phyloP scores from a whole-genome alignment of 2,888 invertebrate species.

The Embidobia sp. region DNA sequence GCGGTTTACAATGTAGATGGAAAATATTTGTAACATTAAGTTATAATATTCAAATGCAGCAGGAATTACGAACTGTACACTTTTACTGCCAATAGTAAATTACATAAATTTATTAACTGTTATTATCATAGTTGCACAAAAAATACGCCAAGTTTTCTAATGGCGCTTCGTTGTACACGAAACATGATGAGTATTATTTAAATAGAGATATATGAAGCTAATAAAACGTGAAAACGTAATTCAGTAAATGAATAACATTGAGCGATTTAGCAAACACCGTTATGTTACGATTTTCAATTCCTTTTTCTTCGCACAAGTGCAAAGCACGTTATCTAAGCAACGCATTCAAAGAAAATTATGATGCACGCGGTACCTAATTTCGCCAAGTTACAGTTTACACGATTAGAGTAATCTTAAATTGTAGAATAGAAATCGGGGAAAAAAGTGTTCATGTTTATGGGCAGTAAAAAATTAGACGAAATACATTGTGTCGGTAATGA shows the following conservation, averaged over 20 bases:
- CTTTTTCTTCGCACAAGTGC: constrained; percentile 35
- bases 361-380: constrained; percentile 19
- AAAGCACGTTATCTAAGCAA: constrained; percentile 25
- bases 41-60: neutral
- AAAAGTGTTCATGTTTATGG: constrained; percentile 28
- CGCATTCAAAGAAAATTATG: constrained; percentile 21
- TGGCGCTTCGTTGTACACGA: constrained; percentile 18
- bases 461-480: constrained; percentile 15
- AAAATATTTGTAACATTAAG: too few relatives aligned
- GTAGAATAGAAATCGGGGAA: constrained; percentile 20
- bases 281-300: constrained; percentile 46
- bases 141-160: constrained; percentile 35
- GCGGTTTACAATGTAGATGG: too few relatives aligned
- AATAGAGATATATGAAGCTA: constrained; percentile 49
- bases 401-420: constrained; percentile 27
- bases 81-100: constrained; percentile 36
- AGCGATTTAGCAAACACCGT: constrained; percentile 31
- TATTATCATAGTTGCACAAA: constrained; percentile 42
- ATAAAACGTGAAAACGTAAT: constrained; percentile 55
- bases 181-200: constrained; percentile 44
- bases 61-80: constrained; percentile 17
- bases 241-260: constrained; percentile 37
- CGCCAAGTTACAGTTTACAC: constrained; percentile 16
- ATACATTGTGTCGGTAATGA: constrained; percentile 20
- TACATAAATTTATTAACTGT: constrained; percentile 51